These are phyloP conservation scores for Rhynchotus rufescens DNA, from an alignment of 2,797 vertebrate species.

Conservation along the genomic window DNA sequence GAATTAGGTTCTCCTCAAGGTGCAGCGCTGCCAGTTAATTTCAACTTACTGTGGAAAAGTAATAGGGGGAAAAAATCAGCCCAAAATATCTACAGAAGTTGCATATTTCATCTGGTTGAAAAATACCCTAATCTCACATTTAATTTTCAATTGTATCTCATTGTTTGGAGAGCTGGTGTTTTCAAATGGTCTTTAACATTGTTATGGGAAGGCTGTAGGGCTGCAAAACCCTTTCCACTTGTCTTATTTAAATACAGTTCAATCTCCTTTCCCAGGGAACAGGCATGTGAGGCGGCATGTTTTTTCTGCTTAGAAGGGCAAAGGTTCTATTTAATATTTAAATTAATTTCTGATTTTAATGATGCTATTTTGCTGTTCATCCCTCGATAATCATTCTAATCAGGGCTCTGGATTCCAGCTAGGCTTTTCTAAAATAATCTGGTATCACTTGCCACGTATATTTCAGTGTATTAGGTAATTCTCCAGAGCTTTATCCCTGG, in stretches of 20 bases:
- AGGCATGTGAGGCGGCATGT: neutral
- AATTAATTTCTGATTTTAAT: neutral
- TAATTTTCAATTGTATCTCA: neutral
- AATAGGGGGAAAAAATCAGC: neutral
- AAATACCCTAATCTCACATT: neutral
- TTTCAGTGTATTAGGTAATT: conserved; percentile 1
- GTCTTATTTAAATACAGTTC: neutral
- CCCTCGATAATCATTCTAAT: neutral
- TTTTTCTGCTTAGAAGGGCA: neutral
- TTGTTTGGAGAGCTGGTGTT: neutral
- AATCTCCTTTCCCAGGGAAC: neutral
- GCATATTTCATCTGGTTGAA: neutral
- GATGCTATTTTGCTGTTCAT: conserved; percentile 4
- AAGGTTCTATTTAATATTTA: neutral
- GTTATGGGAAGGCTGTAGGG: neutral
- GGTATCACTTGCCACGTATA: conserved; percentile 21
- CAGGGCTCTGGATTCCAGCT: neutral
- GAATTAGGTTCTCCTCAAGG: neutral
- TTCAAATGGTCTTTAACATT: neutral
- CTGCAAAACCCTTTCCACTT: neutral
- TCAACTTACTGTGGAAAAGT: neutral
- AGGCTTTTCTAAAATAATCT: conserved; percentile 24
- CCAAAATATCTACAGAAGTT: neutral
- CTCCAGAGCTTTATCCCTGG: conserved; percentile 11
- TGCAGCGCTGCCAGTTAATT: rapidly evolving